Evolutionary conservation across 2,113 vertebrate species (phyloP), one percentile per base, ranked within the genome.

Genomic region (Herpetotheres cachinnans): DNA sequence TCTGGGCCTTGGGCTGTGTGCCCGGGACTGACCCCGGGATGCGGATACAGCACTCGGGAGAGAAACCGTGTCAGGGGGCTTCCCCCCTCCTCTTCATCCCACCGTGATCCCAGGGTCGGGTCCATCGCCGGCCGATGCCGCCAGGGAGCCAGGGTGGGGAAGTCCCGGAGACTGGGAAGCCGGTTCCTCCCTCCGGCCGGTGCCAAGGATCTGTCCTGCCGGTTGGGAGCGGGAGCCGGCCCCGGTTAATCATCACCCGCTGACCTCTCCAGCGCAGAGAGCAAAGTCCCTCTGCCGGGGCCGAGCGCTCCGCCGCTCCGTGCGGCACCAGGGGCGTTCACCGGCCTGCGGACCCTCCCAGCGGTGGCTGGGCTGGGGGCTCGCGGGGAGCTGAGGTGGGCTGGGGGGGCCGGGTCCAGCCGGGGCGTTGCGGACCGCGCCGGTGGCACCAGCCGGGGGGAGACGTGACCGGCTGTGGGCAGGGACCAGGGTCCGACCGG

Each of bases 201-300:
- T 10, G 12, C 42, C 82, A 13, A 16, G 34, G 69, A 8, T 9
- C 62, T 4, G 13, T 16, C 63, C 47, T 7, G 47, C 24, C 1
- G 24, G 4, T 7, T 4, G 22, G 46, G 6, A 6, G 66, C 47
- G 2, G 36, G 32, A 16, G 67, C 46, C 21, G n/a, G 36, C 62
- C 83, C 8, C 47, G 20, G 94, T 96, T 96, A 96, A 96, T 96
- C 59, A 90, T 96, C 95, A 95, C 73, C 79, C 82, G 29, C 14
- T 40, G 93, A 59, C 91, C 93, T 70, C 88, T 3, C 40, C 3
- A 49, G 66, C 2, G 20, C 85, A 4, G 58, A 38, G 95, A 73
- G 29, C 94, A 94, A 95, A 96, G 95, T 96, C 94, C 88, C 61
- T 6, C 42, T 1, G 74, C 79, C 21, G 5, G 16, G 32, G 86